Evolutionary conservation across 2,888 invertebrate species (phyloP).

Genomic region (Drosophila flavopinicola): DNA sequence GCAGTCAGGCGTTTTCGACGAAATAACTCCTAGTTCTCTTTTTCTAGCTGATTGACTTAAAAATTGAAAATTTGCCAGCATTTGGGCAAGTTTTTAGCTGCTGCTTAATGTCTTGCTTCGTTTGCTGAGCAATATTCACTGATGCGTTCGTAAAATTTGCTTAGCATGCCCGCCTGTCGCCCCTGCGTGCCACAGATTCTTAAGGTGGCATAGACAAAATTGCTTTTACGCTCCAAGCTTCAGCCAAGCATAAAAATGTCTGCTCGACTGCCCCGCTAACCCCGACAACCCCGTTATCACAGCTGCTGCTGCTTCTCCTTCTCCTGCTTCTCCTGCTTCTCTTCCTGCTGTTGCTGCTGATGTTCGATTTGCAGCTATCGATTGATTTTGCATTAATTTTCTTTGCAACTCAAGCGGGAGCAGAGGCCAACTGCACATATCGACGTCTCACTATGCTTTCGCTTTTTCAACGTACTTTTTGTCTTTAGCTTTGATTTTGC

Average conservation of each 20-base stretch:
- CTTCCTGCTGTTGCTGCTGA: constrained; percentile 11
- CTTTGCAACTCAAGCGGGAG: constrained; percentile 21
- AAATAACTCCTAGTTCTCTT: constrained; percentile 7
- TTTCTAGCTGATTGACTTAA: constrained; percentile 73
- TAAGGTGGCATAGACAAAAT: constrained; percentile 69
- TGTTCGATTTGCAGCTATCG: constrained; percentile 63
- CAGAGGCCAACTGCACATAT: constrained; percentile 24
- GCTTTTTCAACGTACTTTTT: constrained; percentile 2
- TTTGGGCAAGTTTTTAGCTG: constrained; percentile 55
- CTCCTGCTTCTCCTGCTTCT: neutral
- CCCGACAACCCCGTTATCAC: neutral
- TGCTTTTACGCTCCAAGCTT: constrained; percentile 69
- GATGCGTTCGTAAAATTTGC: constrained; percentile 71
- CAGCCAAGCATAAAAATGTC: constrained; percentile 74
- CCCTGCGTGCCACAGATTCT: constrained; percentile 19
- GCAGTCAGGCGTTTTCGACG: too few species aligned
- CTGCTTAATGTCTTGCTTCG: constrained; percentile 54
- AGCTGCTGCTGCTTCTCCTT: constrained; percentile 7
- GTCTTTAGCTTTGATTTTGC: constrained; percentile 17
- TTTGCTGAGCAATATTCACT: constrained; percentile 66
- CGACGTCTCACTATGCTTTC: constrained; percentile 5
- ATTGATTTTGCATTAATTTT: constrained; percentile 65
- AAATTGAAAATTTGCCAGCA: constrained; percentile 64
- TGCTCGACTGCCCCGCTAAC: constrained; percentile 40
- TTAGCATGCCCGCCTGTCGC: constrained; percentile 5